phyloP scores from a whole-genome alignment of 2,888 invertebrate genomes.

The Dasysyrphus tricinctus region DNA sequence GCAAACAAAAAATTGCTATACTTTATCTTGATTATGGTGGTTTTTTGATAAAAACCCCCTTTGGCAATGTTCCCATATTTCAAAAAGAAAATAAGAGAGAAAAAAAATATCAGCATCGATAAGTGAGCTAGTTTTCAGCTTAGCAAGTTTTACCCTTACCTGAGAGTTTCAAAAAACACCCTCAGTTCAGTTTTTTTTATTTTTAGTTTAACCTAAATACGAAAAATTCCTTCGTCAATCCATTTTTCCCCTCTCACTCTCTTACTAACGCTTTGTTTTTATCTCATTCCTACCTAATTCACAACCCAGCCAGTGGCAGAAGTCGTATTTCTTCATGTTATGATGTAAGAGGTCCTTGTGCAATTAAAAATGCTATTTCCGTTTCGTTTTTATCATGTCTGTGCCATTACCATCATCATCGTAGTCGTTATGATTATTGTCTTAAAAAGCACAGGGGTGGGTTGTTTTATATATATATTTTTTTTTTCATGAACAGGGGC shows the following conservation, averaged over 20 bases:
- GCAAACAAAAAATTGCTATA: conserved; percentile 20
- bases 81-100: background rate
- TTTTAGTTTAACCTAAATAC: conserved; percentile 42
- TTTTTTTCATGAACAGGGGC: background rate
- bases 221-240: conserved; percentile 23
- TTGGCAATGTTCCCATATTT: conserved; percentile 10
- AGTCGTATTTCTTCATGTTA: conserved; percentile 24
- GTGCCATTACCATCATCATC: conserved; percentile 52
- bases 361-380: conserved; percentile 72
- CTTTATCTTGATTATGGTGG: conserved; percentile 36
- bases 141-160: conserved; percentile 33
- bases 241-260: background rate
- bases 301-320: conserved; percentile 20
- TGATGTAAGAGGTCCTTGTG: conserved; percentile 49
- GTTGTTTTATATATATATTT: background rate
- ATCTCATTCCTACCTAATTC: conserved; percentile 31
- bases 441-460: conserved; percentile 21
- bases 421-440: conserved; percentile 68
- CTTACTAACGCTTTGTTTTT: background rate
- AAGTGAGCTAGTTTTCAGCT: conserved; percentile 52
- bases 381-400: conserved; percentile 65
- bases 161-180: conserved; percentile 8
- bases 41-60: conserved; percentile 18
- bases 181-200: conserved; percentile 6
- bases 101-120: conserved; percentile 35